phyloP scores from a whole-genome alignment of 1,140 invertebrate species.

The Yoshiicerus persimilis region DNA sequence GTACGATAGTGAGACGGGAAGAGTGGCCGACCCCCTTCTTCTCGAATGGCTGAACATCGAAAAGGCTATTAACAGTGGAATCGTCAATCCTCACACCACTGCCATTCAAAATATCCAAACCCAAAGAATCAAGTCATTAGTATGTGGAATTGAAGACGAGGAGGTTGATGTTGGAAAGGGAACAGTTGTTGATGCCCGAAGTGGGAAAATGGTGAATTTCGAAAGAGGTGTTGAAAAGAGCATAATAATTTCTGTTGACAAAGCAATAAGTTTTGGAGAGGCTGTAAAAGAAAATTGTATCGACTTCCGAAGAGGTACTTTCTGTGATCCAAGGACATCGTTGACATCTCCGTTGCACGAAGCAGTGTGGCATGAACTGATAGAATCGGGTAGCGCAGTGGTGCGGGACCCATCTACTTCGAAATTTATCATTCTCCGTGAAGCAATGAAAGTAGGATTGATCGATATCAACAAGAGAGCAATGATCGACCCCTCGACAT shows the following conservation, averaged over 20 bases:
- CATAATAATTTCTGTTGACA: conserved; percentile 70
- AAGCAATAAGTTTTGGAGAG: conserved; percentile 66
- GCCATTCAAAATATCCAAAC: conserved; percentile 73
- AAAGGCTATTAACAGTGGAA: conserved; percentile 68
- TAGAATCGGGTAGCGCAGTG: conserved; percentile 73
- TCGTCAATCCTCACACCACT: conserved; percentile 76
- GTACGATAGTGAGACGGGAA: conserved; percentile 73
- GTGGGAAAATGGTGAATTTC: conserved; percentile 68
- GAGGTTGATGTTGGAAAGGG: conserved; percentile 75
- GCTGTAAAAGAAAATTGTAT: conserved; percentile 59
- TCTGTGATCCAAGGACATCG: conserved; percentile 57
- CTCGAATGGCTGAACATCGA: conserved; percentile 70
- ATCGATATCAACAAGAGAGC: conserved; percentile 69
- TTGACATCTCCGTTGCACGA: conserved; percentile 74
- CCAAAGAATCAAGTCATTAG: conserved; percentile 70
- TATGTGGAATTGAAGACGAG: conserved; percentile 74
- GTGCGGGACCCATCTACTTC: conserved; percentile 76
- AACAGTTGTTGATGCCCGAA: conserved; percentile 73
- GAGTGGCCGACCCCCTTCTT: conserved; percentile 72
- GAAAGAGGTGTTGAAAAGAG: conserved; percentile 70
- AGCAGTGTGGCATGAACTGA: conserved; percentile 72
- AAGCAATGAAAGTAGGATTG: conserved; percentile 69
- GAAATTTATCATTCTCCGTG: conserved; percentile 68
- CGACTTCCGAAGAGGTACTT: conserved; percentile 56
- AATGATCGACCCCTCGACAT: conserved; percentile 66